A percentile compares a stretch with the other conserved stretches of the same genome.
Conservation (phyloP, 2,888 invertebrate genomes). For the Thumatha senex region DNA sequence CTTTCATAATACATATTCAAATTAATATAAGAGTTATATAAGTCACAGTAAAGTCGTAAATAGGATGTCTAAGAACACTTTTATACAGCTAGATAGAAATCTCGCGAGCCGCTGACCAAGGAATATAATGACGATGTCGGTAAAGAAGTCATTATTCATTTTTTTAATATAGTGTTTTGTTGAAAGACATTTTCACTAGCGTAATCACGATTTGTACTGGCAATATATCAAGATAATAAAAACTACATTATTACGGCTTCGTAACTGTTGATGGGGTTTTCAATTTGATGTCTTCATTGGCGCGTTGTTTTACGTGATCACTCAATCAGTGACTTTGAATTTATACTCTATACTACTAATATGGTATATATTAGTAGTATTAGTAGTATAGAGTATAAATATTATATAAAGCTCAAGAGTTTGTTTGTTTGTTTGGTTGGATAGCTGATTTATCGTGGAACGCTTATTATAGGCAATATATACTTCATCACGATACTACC, state of each 20-base stretch:
- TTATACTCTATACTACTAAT: too few species aligned
- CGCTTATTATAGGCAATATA: too few species aligned
- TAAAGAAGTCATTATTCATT: conserved; percentile 82
- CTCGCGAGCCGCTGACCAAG: conserved; percentile 69
- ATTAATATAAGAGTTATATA: conserved; percentile 34
- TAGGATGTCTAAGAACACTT: conserved; percentile 23
- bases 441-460: too few species aligned
- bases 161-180: conserved; percentile 82
- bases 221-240: conserved; percentile 78
- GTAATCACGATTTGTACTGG: conserved; percentile 78
- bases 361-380: too few species aligned
- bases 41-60: conserved; percentile 38
- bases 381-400: too few species aligned
- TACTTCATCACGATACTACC: too few species aligned
- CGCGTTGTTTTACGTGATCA: conserved; percentile 43
- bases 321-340: conserved; percentile 48
- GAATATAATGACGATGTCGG: conserved; percentile 76
- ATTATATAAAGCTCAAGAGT: too few species aligned
- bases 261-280: conserved; percentile 72
- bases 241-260: conserved; percentile 61
- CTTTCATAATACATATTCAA: conserved; percentile 2
- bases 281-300: conserved; percentile 77
- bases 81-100: conserved; percentile 67
- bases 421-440: too few species aligned
- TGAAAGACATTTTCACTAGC: conserved; percentile 82